Percentiles rank a stretch among this genome's conserved stretches.
These are phyloP conservation scores for Keiferia lycopersicella DNA, from an alignment of 2,888 invertebrate genomes.

Conservation along the genomic window DNA sequence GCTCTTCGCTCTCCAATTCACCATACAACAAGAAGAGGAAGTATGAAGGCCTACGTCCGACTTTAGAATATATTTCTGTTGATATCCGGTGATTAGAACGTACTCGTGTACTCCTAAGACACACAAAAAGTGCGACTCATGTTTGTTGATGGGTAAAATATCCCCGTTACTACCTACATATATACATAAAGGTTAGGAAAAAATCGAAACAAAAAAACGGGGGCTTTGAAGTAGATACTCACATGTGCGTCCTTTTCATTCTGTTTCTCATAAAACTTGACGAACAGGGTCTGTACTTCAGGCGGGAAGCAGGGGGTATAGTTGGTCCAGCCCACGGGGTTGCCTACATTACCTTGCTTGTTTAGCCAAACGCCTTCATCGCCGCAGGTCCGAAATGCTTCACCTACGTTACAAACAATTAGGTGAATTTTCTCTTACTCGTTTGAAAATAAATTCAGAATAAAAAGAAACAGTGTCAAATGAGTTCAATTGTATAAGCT, in stretches of 20 bases:
- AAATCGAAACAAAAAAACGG: no score
- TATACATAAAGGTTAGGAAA: not conserved
- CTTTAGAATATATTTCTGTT: no score
- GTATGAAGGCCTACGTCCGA: no score
- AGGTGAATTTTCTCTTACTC: no score
- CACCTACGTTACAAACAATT: slow-evolving; percentile 72
- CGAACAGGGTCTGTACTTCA: slow-evolving; percentile 84
- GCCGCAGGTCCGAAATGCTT: slow-evolving; percentile 87
- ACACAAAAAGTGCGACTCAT: no score
- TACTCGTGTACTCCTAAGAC: no score
- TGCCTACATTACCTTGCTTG: slow-evolving; percentile 37
- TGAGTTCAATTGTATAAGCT: no score
- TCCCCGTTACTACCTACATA: not conserved
- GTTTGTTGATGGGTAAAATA: not conserved
- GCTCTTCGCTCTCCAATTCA: no score
- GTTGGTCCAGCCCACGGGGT: slow-evolving; percentile 88
- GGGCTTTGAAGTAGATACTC: not conserved
- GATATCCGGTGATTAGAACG: no score
- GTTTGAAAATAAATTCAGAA: no score
- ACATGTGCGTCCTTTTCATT: slow-evolving; percentile 66
- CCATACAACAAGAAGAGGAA: no score
- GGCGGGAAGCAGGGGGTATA: slow-evolving; percentile 89
- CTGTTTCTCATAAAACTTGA: slow-evolving; percentile 81
- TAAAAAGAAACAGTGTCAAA: no score
- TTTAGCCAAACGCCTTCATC: slow-evolving; percentile 86